A percentile compares a stretch with the other conserved stretches of the same genome.
These are phyloP conservation scores for Anser cygnoides DNA, from an alignment of 2,113 vertebrate genomes.

Conservation along the genomic window DNA sequence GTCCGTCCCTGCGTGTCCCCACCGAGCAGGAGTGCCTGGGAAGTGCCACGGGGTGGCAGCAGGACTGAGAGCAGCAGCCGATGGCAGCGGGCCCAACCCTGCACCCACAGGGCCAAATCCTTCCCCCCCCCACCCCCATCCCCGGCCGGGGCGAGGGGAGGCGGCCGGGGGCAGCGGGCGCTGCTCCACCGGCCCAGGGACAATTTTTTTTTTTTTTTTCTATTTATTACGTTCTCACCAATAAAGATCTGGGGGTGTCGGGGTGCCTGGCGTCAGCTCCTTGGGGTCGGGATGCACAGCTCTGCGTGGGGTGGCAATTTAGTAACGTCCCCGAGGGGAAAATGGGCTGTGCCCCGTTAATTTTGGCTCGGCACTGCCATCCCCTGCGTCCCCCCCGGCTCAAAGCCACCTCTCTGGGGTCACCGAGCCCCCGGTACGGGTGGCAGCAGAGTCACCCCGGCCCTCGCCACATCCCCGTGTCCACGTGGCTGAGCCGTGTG, in stretches of 20 bases:
- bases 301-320: rapidly evolving
- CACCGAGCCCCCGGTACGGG: rapidly evolving
- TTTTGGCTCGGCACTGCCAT: rapidly evolving
- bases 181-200: background rate
- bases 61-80: constrained; percentile 7
- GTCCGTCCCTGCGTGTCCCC: background rate
- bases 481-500: background rate
- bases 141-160: background rate
- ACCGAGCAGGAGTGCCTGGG: background rate
- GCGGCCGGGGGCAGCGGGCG: background rate
- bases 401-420: background rate
- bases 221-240: constrained; percentile 51
- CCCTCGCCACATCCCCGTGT: background rate
- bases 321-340: background rate
- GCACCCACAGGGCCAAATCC: background rate
- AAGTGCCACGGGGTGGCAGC: constrained; percentile 53
- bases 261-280: background rate
- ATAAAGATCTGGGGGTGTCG: constrained; percentile 36
- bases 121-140: background rate
- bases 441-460: rapidly evolving
- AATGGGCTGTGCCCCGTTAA: rapidly evolving
- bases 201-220: background rate
- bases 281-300: background rate
- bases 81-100: background rate
- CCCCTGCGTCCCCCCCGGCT: rapidly evolving